A percentile compares a stretch with the other conserved stretches of the same genome.
phyloP scores from a whole-genome alignment of 2,113 vertebrate species.

The Pseudorasbora parva region DNA sequence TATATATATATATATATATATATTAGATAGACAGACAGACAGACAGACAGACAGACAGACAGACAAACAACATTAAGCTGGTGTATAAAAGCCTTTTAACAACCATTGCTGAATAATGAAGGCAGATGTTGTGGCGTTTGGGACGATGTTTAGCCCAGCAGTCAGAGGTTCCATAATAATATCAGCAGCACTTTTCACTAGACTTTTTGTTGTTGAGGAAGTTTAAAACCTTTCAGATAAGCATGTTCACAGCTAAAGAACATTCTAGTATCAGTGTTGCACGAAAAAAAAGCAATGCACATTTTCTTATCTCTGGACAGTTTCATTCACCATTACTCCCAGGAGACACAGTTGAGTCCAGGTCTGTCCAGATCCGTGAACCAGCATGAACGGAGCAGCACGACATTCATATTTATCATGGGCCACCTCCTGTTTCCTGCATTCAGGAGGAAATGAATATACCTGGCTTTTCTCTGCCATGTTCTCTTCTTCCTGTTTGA shows the following conservation, averaged over 20 bases:
- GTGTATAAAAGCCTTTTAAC: not conserved
- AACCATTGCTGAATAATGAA: not conserved
- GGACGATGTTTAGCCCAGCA: constrained; percentile 1
- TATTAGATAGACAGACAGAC: too few relatives aligned
- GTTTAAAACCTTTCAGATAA: not conserved
- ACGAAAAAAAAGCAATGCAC: not conserved
- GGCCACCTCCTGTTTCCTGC: not conserved
- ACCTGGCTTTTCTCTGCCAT: not conserved
- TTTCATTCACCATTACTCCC: not conserved
- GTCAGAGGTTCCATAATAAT: not conserved
- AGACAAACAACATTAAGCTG: not conserved
- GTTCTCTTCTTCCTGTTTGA: not conserved
- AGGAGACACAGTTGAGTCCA: not conserved
- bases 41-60: too few relatives aligned
- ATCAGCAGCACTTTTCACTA: not conserved
- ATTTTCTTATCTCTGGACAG: not conserved
- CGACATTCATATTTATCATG: not conserved
- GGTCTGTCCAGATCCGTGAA: not conserved
- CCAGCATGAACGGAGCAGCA: not conserved
- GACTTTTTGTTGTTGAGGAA: not conserved
- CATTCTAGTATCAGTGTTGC: not conserved
- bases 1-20: too few relatives aligned
- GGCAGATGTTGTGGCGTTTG: not conserved
- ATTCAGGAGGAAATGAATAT: not conserved
- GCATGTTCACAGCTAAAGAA: not conserved